Evolutionary conservation across 1,140 invertebrate genomes (phyloP), one percentile per base, ranked within the genome.

Genomic region (Ooceraea biroi): DNA sequence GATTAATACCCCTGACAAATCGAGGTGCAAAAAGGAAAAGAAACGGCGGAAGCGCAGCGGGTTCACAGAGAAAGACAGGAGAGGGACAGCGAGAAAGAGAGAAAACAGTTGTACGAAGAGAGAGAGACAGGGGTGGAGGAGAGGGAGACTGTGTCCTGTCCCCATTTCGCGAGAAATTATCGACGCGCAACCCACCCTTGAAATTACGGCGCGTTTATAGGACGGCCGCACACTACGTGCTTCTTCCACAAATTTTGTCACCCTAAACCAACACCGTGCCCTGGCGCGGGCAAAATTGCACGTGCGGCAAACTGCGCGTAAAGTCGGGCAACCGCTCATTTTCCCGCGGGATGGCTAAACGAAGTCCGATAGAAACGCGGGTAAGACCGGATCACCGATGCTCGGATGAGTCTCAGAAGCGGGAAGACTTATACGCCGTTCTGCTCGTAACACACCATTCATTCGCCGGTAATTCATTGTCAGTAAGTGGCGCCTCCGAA

Each of bases 1-100:
- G 82, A 83, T 87, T 74, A 83, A 88, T 84, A 87, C 77, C 48
- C 60, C 71, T 58, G 89, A 87, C 88, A 87, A 87, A 87, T 83
- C 78, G 73, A 84, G 72, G 73, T 46, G 52, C 58, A 71, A 63
- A 66, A 19, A 44, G 48, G 27, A 19, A 58, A 25, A 72, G 55
- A 72, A 73, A 57, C 63, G 60, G 50, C 41, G 50, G 36, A 57
- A 48, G 50, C 66, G 17, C n/a, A 7, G 3, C 30, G 50, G 57
- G 22, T 36, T 46, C 61, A 41, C 52, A n/a, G 36, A 71, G 66
- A 44, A 58, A 22, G 57, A 65, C 22, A 44, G 46, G 30, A 41
- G 48, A 11, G 19, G n/a, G 41, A n/a, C n/a, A 5, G 17, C 2
- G 25, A 65, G 30, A 71, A 46, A 36, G 19, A 17, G 17, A 46